A percentile compares a stretch with the other conserved stretches of the same genome.
These are phyloP conservation scores for Cyprinodon brontotheroides DNA, from an alignment of 2,113 vertebrate species.

Conservation along the genomic window DNA sequence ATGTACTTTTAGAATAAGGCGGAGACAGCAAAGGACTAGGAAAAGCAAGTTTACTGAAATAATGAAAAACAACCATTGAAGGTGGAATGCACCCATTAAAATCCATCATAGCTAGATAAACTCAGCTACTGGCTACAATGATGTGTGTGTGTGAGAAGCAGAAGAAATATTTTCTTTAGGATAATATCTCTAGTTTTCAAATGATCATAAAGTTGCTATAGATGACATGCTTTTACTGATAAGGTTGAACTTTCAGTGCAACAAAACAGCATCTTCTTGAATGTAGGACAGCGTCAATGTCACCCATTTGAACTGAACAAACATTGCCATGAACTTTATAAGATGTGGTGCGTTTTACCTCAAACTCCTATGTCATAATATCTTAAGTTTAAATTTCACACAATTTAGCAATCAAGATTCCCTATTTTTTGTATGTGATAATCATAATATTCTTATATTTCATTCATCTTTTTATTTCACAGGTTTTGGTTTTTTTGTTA, in stretches of 20 bases:
- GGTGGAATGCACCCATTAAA: constrained; percentile 19
- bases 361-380: constrained; percentile 6
- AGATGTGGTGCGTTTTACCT: constrained; percentile 13
- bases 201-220: constrained; percentile 30
- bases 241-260: constrained; percentile 14
- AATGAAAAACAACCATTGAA: constrained; percentile 21
- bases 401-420: background rate
- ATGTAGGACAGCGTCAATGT: constrained; percentile 8
- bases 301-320: constrained; percentile 3
- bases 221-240: constrained; percentile 33
- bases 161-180: constrained; percentile 20
- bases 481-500: too few species aligned
- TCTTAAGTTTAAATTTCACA: background rate
- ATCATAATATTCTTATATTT: too few species aligned
- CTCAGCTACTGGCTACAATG: constrained; percentile 2
- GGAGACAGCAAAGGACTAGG: constrained; percentile 19
- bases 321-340: constrained; percentile 9
- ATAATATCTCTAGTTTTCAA: constrained; percentile 47
- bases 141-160: constrained; percentile 2
- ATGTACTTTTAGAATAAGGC: constrained; percentile 48
- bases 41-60: background rate
- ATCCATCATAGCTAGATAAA: constrained; percentile 16
- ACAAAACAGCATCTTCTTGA: constrained; percentile 12
- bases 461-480: too few species aligned
- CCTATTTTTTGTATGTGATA: constrained; percentile 2